Evolutionary conservation across 1,140 invertebrate species (phyloP).

Genomic region (Papilio machaon): DNA sequence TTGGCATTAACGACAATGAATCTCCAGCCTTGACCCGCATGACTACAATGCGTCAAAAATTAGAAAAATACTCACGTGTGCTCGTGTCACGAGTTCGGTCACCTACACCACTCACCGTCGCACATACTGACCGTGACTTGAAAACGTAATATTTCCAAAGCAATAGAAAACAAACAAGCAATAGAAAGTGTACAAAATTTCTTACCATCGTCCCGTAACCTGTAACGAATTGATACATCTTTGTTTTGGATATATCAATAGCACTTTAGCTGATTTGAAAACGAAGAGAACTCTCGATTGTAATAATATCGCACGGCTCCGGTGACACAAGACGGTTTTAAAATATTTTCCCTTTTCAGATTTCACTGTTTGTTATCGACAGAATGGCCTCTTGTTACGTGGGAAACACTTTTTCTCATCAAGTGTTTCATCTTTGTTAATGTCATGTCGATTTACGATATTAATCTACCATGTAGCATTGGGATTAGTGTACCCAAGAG

Average conservation of each 20-base stretch:
- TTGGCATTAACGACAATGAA: slow-evolving; percentile 41
- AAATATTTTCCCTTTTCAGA: slow-evolving; percentile 54
- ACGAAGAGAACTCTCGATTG: slow-evolving; percentile 16
- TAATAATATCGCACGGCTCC: slow-evolving; percentile 28
- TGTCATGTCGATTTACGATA: slow-evolving; percentile 8
- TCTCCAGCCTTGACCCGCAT: slow-evolving; percentile 56
- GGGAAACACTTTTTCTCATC: slow-evolving; percentile 35
- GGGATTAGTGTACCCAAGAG: neutral
- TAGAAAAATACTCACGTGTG: slow-evolving; percentile 50
- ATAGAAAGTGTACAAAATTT: slow-evolving; percentile 39
- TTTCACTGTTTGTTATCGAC: slow-evolving; percentile 51
- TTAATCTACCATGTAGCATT: neutral
- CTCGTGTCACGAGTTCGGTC: slow-evolving; percentile 43
- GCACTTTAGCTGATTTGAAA: slow-evolving; percentile 4
- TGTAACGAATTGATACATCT: slow-evolving; percentile 39
- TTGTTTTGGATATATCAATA: neutral
- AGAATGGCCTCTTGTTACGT: slow-evolving; percentile 46
- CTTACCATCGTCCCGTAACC: slow-evolving; percentile 37
- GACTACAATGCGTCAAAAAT: slow-evolving; percentile 44
- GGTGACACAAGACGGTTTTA: slow-evolving; percentile 24
- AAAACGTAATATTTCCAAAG: slow-evolving; percentile 55
- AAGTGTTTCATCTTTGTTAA: slow-evolving; percentile 16
- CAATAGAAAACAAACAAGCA: slow-evolving; percentile 58
- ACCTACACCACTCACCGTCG: slow-evolving; percentile 33
- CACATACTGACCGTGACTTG: slow-evolving; percentile 48